Conservation (phyloP, 1,140 invertebrate species). For the Linepithema humile region DNA sequence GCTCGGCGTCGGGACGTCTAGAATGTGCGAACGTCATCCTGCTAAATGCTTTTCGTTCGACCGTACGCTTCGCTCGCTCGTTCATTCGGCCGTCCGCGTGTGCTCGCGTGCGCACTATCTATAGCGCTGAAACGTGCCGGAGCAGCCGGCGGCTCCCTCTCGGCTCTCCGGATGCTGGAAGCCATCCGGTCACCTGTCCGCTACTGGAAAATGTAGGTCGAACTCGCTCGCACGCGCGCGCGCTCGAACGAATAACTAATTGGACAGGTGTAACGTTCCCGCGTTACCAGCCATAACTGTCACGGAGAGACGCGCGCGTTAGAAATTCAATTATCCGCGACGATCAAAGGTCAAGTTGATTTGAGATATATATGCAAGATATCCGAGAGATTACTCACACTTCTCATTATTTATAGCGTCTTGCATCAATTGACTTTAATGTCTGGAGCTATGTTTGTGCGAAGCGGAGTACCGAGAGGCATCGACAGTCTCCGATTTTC, state of each 20-base stretch:
- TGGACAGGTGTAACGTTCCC: conserved; percentile 69
- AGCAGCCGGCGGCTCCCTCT: conserved; percentile 53
- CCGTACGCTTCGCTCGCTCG: conserved; percentile 44
- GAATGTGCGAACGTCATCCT: conserved; percentile 83
- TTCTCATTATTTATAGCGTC: too few relatives aligned
- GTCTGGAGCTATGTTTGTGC: too few relatives aligned
- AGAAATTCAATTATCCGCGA: conserved; percentile 35
- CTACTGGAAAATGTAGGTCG: conserved; percentile 72
- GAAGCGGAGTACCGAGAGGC: too few relatives aligned
- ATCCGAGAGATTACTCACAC: too few relatives aligned
- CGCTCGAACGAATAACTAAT: conserved; percentile 63
- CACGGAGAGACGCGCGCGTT: conserved; percentile 10
- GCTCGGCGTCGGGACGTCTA: conserved; percentile 75
- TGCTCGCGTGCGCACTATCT: conserved; percentile 67
- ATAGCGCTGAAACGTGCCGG: conserved; percentile 70
- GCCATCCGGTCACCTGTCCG: conserved; percentile 70
- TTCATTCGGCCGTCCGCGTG: conserved; percentile 36
- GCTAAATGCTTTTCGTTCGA: conserved; percentile 80
- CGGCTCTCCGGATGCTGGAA: conserved; percentile 64
- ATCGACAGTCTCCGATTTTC: too few relatives aligned
- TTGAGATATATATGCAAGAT: background rate
- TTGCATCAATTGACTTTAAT: too few relatives aligned
- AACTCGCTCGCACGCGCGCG: conserved; percentile 62
- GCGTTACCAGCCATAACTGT: conserved; percentile 43
- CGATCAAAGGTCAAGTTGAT: background rate